Conservation (phyloP, 2,888 invertebrate genomes). For the Lycophotia porphyrea region DNA sequence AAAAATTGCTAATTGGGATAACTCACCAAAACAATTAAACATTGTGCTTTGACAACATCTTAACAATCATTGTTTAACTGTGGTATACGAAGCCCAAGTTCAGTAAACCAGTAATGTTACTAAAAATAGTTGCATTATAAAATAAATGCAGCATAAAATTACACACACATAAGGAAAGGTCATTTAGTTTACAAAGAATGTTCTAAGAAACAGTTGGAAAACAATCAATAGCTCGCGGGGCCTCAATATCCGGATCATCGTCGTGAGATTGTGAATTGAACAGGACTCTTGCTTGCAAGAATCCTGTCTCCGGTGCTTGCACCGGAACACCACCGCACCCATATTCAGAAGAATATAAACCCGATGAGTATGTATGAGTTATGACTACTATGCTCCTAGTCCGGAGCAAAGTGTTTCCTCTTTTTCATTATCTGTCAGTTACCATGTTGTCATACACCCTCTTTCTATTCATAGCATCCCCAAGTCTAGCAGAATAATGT, state of each 20-base stretch:
- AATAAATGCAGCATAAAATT: background rate
- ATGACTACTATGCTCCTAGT: background rate
- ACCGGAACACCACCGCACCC: background rate
- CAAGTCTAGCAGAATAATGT: no score
- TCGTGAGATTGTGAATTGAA: background rate
- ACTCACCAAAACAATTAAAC: background rate
- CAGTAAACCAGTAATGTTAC: background rate
- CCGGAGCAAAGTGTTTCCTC: background rate
- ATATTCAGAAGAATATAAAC: background rate
- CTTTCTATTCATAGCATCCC: background rate
- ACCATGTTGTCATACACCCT: background rate
- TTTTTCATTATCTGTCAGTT: background rate
- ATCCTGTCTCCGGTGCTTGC: no score
- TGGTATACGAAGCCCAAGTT: background rate
- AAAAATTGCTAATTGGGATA: background rate
- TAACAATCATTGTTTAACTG: background rate
- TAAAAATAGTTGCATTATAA: background rate
- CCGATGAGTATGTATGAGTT: background rate
- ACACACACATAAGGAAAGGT: background rate
- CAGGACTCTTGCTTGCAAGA: no score
- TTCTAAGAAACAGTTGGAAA: slow-evolving; percentile 6
- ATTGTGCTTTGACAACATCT: background rate
- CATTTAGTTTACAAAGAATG: background rate
- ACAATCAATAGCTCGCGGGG: background rate
- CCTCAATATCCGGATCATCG: background rate